Base-by-base conservation (phyloP, 1,140 invertebrate genomes). In the Brachionus rubens region DNA sequence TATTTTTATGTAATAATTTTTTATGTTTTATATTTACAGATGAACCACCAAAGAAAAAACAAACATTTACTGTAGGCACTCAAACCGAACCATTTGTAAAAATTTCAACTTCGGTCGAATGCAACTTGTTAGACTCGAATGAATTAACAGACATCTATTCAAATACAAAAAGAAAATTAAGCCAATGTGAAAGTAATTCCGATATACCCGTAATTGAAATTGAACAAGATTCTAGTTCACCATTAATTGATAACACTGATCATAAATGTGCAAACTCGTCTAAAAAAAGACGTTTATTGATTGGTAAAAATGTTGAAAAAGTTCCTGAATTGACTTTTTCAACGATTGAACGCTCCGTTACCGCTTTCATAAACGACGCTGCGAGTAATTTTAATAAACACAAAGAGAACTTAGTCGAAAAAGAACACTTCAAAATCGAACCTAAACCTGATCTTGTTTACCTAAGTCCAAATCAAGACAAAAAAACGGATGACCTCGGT, bases 231-330 rank as follows among this genome's bases (percentile, higher is more conserved):
- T 65, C 59, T 2, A 43, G 41, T 21, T 10, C 36, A 0, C 43
- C 59, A 21, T 65, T 36, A 41, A 36, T 65, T 26, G 59, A 65
- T 16, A 65, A 65, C 16, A 24, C 41, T 24, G 2, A 41, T 24
- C 16, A 43, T 9, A 12, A 41, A 26, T 24, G n/a, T 65, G 0
- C 40, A 26, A 65, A 2, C 6, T 30, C 28, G 2, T 21, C 19
- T 19, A 65, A 65, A 26, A 65, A 65, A 36, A 65, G 36, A 26
- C 33, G 40, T 19, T 24, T 65, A 12, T 19, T 65, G 19, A 65
- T 65, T 21, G 59, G 59, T 1, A 65, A 65, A 65, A 65, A 65
- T 65, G 59, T 65, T 19, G 59, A 65, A 26, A 65, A 65, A 43
- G n/a, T 43, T 19, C 59, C 59, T 24, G 59, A 65, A 26, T 12